phyloP scores from a whole-genome alignment of 2,113 vertebrate genomes.

The Spilogale gracilis region DNA sequence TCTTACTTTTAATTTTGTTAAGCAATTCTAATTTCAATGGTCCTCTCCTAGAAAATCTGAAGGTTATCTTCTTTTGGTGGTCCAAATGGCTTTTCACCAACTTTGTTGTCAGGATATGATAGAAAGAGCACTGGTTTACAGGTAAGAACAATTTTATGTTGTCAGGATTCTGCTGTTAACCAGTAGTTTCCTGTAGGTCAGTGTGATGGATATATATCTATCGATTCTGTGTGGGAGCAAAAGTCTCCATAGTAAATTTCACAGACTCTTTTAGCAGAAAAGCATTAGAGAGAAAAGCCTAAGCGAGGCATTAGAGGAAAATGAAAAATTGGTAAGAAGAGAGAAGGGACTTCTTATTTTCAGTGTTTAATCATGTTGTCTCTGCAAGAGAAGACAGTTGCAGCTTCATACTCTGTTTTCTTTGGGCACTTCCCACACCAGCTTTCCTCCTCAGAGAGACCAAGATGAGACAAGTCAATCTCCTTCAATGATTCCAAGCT shows the following conservation, averaged over 20 bases:
- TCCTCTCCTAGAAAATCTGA: not conserved
- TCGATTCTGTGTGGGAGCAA: not conserved
- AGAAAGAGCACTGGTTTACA: not conserved
- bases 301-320: not conserved
- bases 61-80: not conserved
- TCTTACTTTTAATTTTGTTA: not conserved
- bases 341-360: not conserved
- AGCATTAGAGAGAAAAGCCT: not conserved
- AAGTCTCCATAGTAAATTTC: not conserved
- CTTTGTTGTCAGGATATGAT: not conserved
- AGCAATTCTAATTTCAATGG: not conserved
- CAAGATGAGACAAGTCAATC: not conserved
- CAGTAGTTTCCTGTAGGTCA: not conserved
- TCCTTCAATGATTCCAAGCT: not conserved
- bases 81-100: not conserved
- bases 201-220: not conserved
- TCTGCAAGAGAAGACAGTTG: not conserved
- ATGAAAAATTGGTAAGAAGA: not conserved
- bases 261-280: not conserved
- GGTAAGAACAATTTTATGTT: not conserved
- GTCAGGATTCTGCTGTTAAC: not conserved
- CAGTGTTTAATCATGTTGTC: not conserved
- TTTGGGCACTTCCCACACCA: not conserved
- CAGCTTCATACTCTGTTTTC: not conserved
- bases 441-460: not conserved